Conservation (phyloP, 2,113 vertebrate genomes). For the Crotalus helleri region DNA sequence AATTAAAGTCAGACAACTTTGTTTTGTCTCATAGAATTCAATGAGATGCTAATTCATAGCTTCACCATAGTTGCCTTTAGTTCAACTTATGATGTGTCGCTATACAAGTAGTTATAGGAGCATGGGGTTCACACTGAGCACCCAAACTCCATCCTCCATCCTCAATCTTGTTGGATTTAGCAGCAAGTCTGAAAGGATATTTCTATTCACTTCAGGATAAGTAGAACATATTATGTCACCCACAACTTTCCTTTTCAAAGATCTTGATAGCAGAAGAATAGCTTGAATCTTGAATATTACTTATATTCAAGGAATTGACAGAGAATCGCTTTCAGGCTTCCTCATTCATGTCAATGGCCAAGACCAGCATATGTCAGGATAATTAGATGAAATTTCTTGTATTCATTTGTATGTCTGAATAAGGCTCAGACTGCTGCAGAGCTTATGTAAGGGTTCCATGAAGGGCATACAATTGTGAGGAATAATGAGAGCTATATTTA, state of each 20-base stretch:
- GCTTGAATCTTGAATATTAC: not conserved
- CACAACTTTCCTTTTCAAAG: not conserved
- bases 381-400: not conserved
- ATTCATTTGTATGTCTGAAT: not conserved
- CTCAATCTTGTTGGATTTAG: not conserved
- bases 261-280: not conserved
- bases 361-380: not conserved
- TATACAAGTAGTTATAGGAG: not conserved
- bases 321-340: not conserved
- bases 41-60: not conserved
- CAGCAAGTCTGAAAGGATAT: not conserved
- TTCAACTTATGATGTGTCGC: not conserved
- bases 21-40: not conserved
- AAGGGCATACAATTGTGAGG: not conserved
- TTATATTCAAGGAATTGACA: not conserved
- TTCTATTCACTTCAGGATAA: not conserved
- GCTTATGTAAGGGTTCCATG: not conserved
- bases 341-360: not conserved
- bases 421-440: not conserved
- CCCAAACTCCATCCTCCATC: not conserved
- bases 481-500: not conserved
- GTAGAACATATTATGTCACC: not conserved
- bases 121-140: not conserved
- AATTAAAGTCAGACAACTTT: not conserved
- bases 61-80: not conserved